Evolutionary conservation across 2,888 invertebrate genomes (phyloP), one percentile per base, ranked within the genome.

Genomic region (Eubasilissa splendida): DNA sequence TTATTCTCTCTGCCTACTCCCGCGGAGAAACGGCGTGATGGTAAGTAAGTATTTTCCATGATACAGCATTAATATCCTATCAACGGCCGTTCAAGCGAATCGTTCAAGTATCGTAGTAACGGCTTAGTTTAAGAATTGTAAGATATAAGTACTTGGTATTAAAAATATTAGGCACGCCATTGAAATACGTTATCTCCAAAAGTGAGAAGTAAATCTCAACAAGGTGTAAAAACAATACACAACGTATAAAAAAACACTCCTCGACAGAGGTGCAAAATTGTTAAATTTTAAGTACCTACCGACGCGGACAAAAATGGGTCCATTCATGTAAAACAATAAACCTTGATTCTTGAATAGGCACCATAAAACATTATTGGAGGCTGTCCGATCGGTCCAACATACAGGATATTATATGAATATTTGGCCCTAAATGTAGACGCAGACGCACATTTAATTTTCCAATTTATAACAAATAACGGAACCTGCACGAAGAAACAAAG

Each of bases 301-400:
- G 68, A 12, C 9, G 50, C 11, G 52, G 33, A 68, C 42, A 68
- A 68, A 42, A 42, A n/a, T 12, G 22, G 63, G 50, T 22, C 58
- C 33, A 76, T 63, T 76, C 63, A 63, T 53, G 31, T 12, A 76
- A n/a, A 63, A 63, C 52, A 76, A 52, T 63, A 76, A 76, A 53
- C 65, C 9, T 22, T 52, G 31, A 42, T 10, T 8, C 5, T 50
- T 63, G 12, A 53, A 63, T 76, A 14, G 60, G 52, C n/a, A 14
- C 33, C 60, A 76, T 76, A 76, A 76, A 76, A 76, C 63, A 76
- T 76, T 63, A 76, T 76, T 76, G 76, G 76, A 76, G 76, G 22
- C 63, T 60, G 52, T 22, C 76, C 76, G 76, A 54, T 42, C 14
- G 68, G 33, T n/a, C 22, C 54, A 22, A 10, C 53, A 22, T 71